Evolutionary conservation across 37 sponge, comb jelly and placozoan species (phyloP), one percentile per base, ranked within the genome.

Genomic region (Bolinopsis microptera): DNA sequence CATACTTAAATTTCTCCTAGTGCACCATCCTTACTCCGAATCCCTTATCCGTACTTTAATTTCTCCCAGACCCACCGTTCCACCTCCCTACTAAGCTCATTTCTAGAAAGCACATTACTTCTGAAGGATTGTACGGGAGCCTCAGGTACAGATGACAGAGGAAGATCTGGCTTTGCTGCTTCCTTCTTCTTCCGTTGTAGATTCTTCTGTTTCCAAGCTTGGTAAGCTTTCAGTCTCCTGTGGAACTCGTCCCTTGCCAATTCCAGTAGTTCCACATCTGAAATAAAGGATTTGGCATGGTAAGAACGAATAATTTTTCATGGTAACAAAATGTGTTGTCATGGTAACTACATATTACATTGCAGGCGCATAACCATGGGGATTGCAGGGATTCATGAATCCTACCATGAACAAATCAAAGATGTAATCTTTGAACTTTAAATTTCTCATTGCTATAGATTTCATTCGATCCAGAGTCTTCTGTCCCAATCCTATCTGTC

Each of bases 181-280:
- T 69, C 69, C 92, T 95, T 94, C 90, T 80, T 80, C 39, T 93
- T 96, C 94, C 96, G 96, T 92, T 94, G 94, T 77, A 38, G 40
- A 95, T 98, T 97, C 92, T 92, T 95, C 92, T 69, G 69, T 94
- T 97, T 97, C 99, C 99, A 98, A 2, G 95, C 97, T 38, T 98
- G 97, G 90, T 98, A 98, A 22, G 96, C 99, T 27, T 95, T 93
- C 22, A 98, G 86, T 25, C 99, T 93, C 35, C 99, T 92, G 77
- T 97, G 99, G 83, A 97, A 96, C 93, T 98, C 99, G 16, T 97
- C 99, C 5, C 96, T 94, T 74, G 97, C 97, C 1, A 96, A 96
- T 32, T 97, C 96, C 69, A 98, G 69, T 38, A 98, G 93, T 8
- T 97, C 97, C 94, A 98, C 70, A 69, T 98, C 98, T 98, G 76